Conservation (phyloP, 2,113 vertebrate genomes). For the Cervus canadensis region DNA sequence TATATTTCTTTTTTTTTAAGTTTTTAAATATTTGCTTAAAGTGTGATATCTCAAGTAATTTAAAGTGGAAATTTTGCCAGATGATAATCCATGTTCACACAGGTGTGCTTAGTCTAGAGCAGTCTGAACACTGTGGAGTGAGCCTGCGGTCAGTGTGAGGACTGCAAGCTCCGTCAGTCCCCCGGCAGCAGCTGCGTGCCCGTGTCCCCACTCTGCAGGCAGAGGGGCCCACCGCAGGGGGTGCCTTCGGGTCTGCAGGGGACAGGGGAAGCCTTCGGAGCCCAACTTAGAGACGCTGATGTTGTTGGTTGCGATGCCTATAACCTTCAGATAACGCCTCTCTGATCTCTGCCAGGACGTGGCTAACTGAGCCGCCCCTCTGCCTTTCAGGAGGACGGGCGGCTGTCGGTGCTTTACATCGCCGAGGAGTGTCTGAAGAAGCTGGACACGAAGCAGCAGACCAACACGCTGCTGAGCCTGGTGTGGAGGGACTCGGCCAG, state of each 20-base stretch:
- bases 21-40: not conserved
- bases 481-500: slow-evolving; percentile 97
- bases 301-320: fast-evolving
- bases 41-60: not conserved
- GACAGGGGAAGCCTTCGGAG: not conserved
- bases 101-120: not conserved
- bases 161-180: not conserved
- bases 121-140: not conserved
- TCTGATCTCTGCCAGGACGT: fast-evolving
- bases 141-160: not conserved
- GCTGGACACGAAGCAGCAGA: slow-evolving; percentile 96
- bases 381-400: slow-evolving; percentile 84
- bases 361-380: fast-evolving
- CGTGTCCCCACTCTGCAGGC: not conserved
- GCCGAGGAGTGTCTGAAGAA: slow-evolving; percentile 95
- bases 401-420: slow-evolving; percentile 90
- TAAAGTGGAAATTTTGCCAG: not conserved
- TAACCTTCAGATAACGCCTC: fast-evolving
- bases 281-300: fast-evolving
- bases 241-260: not conserved
- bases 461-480: slow-evolving; percentile 92
- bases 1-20: not conserved
- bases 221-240: not conserved
- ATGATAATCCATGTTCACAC: not conserved
- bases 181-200: not conserved